Percentiles rank a stretch among this genome's conserved stretches.
Conservation (phyloP, 2,888 invertebrate species). For the Koerneria pararmatus region DNA sequence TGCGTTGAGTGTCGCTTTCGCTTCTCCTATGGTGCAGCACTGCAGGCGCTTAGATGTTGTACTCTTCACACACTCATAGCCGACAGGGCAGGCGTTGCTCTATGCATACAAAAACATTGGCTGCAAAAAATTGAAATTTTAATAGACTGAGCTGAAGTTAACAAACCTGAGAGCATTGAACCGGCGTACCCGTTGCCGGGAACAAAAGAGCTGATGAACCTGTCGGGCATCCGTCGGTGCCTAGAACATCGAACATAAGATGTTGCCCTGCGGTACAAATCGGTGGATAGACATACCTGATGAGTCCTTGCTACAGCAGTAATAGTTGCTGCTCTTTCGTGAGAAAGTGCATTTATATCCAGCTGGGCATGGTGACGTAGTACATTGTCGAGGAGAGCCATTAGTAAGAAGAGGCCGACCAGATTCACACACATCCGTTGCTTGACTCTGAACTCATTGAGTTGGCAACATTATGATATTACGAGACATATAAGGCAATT, state of each 20-base stretch:
- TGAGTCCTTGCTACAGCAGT: conserved; percentile 42
- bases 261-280: not conserved
- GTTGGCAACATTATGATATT: no score
- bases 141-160: no score
- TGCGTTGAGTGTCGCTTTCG: no score
- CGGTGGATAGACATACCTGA: conserved; percentile 22
- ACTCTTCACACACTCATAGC: conserved; percentile 43
- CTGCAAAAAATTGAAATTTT: not conserved
- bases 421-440: conserved; percentile 51
- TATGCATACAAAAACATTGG: conserved; percentile 23
- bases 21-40: conserved; percentile 1
- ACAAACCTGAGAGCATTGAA: conserved; percentile 55
- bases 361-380: conserved; percentile 43
- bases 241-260: not conserved
- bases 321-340: conserved; percentile 37
- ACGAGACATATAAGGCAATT: no score
- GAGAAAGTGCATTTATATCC: conserved; percentile 55
- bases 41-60: conserved; percentile 23
- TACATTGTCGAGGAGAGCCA: conserved; percentile 55
- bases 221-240: conserved; percentile 48
- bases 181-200: conserved; percentile 57
- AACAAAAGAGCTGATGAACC: conserved; percentile 51
- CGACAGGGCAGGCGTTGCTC: conserved; percentile 49
- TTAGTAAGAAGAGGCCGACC: conserved; percentile 48
- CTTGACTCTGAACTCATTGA: no score